Conservation (phyloP, 2,113 vertebrate genomes). For the Nerophis lumbriciformis region DNA sequence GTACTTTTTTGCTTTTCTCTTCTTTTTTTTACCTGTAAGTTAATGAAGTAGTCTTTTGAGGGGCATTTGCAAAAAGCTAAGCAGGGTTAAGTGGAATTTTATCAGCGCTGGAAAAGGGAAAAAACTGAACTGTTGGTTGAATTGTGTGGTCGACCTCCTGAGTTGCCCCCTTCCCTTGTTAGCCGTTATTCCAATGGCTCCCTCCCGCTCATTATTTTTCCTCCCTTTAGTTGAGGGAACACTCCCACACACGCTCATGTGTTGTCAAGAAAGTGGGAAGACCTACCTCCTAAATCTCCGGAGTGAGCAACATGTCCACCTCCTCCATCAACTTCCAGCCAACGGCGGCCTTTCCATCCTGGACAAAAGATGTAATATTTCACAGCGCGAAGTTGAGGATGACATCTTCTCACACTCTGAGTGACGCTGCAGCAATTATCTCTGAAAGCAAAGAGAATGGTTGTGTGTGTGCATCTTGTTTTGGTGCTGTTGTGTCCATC, state of each 20-base stretch:
- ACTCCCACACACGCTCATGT: not conserved
- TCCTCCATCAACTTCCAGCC: slow-evolving; percentile 11
- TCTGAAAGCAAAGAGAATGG: slow-evolving; percentile 1
- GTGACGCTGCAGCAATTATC: slow-evolving; percentile 1
- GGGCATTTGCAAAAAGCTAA: too few species aligned
- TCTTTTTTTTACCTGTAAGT: not conserved
- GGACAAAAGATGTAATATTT: not conserved
- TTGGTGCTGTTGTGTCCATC: not conserved
- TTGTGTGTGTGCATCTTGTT: not conserved
- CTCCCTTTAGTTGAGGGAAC: slow-evolving; percentile 14
- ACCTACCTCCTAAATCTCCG: slow-evolving; percentile 1
- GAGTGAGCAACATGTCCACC: slow-evolving; percentile 8
- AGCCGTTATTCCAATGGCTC: not conserved
- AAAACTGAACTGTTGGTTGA: too few species aligned
- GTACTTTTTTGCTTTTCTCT: too few species aligned
- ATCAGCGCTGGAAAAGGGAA: not conserved
- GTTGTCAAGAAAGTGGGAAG: slow-evolving; percentile 1
- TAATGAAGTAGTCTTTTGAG: not conserved
- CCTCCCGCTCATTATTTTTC: slow-evolving; percentile 18
- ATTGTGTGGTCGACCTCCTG: not conserved
- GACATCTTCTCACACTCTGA: slow-evolving; percentile 7
- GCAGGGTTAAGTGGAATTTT: not conserved
- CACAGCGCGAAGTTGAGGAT: not conserved
- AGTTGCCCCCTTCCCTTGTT: not conserved
- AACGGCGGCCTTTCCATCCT: not conserved